Percentiles rank a stretch among this genome's conserved stretches.
Conservation (phyloP, 2,888 invertebrate species). For the Rhopalosiphum nymphaeae region DNA sequence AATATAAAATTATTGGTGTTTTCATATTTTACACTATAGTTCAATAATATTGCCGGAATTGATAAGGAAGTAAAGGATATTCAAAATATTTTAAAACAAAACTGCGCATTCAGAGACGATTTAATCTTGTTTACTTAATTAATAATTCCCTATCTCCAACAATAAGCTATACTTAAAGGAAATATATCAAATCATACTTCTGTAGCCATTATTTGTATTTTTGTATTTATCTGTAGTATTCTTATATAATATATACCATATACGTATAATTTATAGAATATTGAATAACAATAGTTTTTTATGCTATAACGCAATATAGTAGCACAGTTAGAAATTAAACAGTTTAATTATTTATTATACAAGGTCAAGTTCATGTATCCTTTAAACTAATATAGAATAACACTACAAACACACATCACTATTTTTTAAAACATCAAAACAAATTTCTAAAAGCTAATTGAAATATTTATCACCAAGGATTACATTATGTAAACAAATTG, state of each 20-base stretch:
- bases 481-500: neutral
- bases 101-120: neutral
- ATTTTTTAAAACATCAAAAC: neutral
- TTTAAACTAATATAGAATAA: neutral
- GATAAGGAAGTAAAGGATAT: neutral
- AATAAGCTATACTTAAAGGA: neutral
- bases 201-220: neutral
- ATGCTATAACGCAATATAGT: neutral
- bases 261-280: too few species aligned
- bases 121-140: neutral
- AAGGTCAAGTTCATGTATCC: conserved; percentile 13
- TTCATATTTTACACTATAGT: neutral
- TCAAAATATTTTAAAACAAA: neutral
- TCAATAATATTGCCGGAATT: neutral
- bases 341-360: neutral
- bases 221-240: neutral
- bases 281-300: neutral
- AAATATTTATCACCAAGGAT: neutral
- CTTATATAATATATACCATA: neutral
- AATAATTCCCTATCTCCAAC: neutral
- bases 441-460: neutral
- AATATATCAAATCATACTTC: neutral
- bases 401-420: neutral
- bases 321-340: neutral
- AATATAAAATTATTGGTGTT: neutral